Conservation (phyloP, 2,113 vertebrate species). For the Hemicordylus capensis region DNA sequence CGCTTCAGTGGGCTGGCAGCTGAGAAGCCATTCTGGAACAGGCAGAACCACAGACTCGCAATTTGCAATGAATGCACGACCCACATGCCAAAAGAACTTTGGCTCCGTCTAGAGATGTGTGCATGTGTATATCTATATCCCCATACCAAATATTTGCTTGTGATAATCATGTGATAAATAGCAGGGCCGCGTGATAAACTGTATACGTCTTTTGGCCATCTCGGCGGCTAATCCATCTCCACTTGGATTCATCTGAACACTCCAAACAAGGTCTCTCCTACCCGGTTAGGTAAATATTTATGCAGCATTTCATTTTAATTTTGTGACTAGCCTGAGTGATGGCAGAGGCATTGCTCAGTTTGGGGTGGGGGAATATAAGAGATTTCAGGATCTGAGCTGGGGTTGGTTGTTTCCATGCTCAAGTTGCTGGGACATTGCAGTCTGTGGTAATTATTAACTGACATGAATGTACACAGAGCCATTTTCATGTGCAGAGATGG, state of each 20-base stretch:
- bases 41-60: slow-evolving; percentile 42
- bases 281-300: slow-evolving; percentile 66
- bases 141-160: slow-evolving; percentile 70
- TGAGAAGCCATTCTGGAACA: slow-evolving; percentile 60
- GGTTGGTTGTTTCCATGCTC: background rate
- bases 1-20: slow-evolving; percentile 63
- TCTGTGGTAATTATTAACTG: background rate
- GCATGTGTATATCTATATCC: slow-evolving; percentile 66
- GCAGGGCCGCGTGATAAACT: slow-evolving; percentile 68
- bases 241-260: slow-evolving; percentile 62
- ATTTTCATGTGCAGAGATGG: background rate
- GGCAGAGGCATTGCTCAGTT: slow-evolving; percentile 30
- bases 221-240: slow-evolving; percentile 66
- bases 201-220: slow-evolving; percentile 61
- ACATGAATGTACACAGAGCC: background rate
- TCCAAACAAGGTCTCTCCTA: slow-evolving; percentile 32
- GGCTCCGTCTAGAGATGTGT: slow-evolving; percentile 34
- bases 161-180: slow-evolving; percentile 71
- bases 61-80: slow-evolving; percentile 64
- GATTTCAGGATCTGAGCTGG: background rate
- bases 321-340: slow-evolving; percentile 38
- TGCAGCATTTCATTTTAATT: slow-evolving; percentile 60
- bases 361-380: background rate
- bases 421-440: background rate
- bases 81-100: slow-evolving; percentile 55